phyloP scores from a whole-genome alignment of 1,140 invertebrate genomes.

The Littorina saxatilis region DNA sequence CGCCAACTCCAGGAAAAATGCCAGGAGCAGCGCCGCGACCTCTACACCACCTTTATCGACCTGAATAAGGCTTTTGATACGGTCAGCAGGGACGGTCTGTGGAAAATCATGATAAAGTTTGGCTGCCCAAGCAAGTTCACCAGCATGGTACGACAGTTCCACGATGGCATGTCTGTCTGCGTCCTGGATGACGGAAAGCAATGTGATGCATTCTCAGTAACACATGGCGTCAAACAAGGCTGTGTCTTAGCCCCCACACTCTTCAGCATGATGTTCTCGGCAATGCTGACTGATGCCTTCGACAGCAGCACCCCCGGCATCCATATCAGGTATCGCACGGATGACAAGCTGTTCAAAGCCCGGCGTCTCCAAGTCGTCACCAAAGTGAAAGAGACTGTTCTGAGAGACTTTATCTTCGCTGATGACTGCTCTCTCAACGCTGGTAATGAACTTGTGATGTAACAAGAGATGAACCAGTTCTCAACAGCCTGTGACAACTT shows the following conservation, averaged over 20 bases:
- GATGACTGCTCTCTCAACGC: slow-evolving; percentile 52
- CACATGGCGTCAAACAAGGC: slow-evolving; percentile 19
- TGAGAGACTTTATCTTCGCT: slow-evolving; percentile 43
- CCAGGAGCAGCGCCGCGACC: slow-evolving; percentile 31
- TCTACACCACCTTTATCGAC: neutral
- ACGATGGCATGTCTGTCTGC: slow-evolving; percentile 37
- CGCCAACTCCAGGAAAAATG: slow-evolving; percentile 32
- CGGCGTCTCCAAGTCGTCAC: slow-evolving; percentile 25
- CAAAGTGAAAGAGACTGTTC: neutral
- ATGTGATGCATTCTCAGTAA: neutral
- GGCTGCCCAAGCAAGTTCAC: slow-evolving; percentile 33
- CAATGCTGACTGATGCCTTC: neutral
- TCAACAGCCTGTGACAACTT: too few species aligned
- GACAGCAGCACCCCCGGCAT: neutral
- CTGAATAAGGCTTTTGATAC: slow-evolving; percentile 12
- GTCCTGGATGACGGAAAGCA: neutral
- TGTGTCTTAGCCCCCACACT: too few species aligned
- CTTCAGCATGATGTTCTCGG: too few species aligned
- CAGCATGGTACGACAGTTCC: slow-evolving; percentile 26
- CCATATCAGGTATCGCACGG: slow-evolving; percentile 38
- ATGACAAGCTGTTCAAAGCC: slow-evolving; percentile 32
- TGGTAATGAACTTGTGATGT: slow-evolving; percentile 40
- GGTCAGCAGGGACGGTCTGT: slow-evolving; percentile 4
- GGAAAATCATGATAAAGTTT: neutral
- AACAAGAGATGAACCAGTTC: slow-evolving; percentile 27